phyloP scores from a whole-genome alignment of 1,140 invertebrate genomes.

The Aphis gossypii region DNA sequence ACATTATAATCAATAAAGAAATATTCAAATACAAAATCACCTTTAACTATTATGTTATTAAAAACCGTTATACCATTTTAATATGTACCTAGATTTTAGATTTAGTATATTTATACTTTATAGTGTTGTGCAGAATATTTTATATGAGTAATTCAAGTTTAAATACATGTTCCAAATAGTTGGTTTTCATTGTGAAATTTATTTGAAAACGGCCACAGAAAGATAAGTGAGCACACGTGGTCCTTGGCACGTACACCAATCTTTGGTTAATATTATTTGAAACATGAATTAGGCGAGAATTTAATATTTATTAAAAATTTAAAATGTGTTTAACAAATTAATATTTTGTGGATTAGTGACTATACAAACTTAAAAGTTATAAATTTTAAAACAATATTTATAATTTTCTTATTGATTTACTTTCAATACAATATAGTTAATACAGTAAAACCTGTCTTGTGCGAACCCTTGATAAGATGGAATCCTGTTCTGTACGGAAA shows the following conservation, averaged over 20 bases:
- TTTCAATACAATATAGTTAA: no score
- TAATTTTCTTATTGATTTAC: background rate
- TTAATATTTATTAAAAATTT: background rate
- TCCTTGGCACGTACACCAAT: no score
- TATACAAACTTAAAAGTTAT: background rate
- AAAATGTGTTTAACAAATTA: background rate
- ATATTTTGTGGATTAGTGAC: background rate
- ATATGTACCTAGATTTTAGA: no score
- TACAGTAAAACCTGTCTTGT: no score
- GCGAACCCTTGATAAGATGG: no score
- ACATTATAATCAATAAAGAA: background rate
- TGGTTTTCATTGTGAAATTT: background rate
- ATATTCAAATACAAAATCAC: background rate
- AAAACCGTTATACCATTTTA: background rate
- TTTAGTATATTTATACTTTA: background rate
- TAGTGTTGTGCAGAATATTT: background rate
- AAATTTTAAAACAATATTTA: background rate
- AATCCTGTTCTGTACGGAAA: no score
- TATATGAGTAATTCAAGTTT: background rate
- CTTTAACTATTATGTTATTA: background rate
- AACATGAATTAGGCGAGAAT: background rate
- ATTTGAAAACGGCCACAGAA: no score
- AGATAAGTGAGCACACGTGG: no score
- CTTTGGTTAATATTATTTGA: background rate
- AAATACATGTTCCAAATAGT: background rate